These are phyloP conservation scores for Prunella strophiata DNA, from an alignment of 2,797 vertebrate species.

Conservation along the genomic window DNA sequence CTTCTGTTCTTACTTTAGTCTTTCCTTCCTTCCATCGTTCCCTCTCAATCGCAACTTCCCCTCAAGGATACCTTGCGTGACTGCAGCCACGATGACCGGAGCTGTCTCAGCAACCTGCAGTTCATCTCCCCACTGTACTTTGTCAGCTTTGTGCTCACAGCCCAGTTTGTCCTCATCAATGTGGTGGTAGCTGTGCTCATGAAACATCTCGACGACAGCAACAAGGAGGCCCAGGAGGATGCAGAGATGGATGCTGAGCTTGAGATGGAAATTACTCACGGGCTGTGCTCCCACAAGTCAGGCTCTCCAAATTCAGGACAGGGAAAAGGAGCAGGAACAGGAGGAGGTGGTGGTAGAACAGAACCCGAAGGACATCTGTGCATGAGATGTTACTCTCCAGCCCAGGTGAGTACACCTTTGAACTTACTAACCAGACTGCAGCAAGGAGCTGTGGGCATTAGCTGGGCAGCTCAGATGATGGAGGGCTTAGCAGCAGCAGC, in stretches of 20 bases:
- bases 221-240: conserved; percentile 98
- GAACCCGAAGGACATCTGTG: conserved; percentile 77
- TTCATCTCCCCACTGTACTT: conserved; percentile 99
- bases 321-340: conserved; percentile 64
- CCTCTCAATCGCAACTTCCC: conserved; percentile 15
- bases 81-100: conserved; percentile 91
- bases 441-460: conserved; percentile 12
- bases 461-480: not conserved
- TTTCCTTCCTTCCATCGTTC: not conserved
- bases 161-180: conserved; percentile 99
- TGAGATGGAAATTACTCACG: conserved; percentile 93
- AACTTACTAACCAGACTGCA: conserved; percentile 25
- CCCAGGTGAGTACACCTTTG: conserved; percentile 83
- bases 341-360: conserved; percentile 45
- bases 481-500: not conserved
- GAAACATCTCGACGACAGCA: conserved; percentile 99
- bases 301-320: conserved; percentile 70
- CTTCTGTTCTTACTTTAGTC: conserved; percentile 41
- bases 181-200: conserved; percentile 99
- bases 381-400: conserved; percentile 87
- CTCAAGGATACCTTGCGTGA: conserved; percentile 93
- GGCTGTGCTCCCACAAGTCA: conserved; percentile 87
- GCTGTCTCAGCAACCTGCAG: conserved; percentile 96
- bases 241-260: conserved; percentile 98
- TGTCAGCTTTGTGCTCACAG: conserved; percentile 98